phyloP scores from a whole-genome alignment of 2,797 vertebrate genomes.

The Intellagama lesueurii region DNA sequence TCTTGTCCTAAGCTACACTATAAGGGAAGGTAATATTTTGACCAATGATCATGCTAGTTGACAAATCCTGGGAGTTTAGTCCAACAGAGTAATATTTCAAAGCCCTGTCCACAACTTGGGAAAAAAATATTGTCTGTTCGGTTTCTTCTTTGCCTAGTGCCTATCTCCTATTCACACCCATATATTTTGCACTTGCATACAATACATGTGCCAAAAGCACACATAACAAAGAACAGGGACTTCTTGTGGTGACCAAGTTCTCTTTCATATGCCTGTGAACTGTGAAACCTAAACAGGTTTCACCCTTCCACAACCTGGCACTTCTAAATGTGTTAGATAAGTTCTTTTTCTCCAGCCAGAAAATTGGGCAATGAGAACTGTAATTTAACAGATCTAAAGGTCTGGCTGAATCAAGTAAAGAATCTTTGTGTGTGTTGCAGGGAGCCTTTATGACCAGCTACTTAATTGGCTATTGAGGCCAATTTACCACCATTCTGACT shows the following conservation, averaged over 20 bases:
- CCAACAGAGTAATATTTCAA: too few relatives aligned
- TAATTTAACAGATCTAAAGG: neutral
- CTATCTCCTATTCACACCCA: neutral
- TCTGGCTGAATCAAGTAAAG: neutral
- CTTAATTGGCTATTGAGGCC: too few relatives aligned
- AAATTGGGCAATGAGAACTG: neutral
- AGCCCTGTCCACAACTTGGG: neutral
- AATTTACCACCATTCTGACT: too few relatives aligned
- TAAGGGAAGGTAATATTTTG: too few relatives aligned
- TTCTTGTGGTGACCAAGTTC: neutral
- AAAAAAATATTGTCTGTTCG: neutral
- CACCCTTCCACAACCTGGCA: neutral
- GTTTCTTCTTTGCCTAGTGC: neutral
- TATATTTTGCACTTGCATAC: neutral
- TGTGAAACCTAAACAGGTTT: neutral
- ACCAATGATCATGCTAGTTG: too few relatives aligned
- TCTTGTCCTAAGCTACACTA: neutral
- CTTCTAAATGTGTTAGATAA: neutral
- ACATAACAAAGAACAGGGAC: neutral
- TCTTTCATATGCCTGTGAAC: neutral
- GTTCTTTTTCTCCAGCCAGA: neutral
- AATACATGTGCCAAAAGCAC: too few relatives aligned
- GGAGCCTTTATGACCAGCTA: too few relatives aligned
- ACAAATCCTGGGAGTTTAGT: too few relatives aligned
- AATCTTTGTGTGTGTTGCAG: neutral